phyloP scores from a whole-genome alignment of 92 coral and sea anemone genomes.

The Umimayanthus kanabou region DNA sequence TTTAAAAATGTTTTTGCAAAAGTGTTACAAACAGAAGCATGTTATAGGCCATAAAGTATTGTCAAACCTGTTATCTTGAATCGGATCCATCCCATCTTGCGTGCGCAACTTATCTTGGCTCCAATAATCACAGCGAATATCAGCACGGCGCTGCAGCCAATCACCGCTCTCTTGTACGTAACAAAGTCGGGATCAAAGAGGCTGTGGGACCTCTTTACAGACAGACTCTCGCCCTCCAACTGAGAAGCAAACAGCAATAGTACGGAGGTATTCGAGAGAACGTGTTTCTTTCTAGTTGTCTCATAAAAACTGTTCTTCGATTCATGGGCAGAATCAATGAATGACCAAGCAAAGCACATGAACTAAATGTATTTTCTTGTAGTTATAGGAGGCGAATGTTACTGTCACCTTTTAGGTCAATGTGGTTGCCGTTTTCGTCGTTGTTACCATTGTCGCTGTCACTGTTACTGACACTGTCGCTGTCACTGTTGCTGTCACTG shows the following conservation, averaged over 20 bases:
- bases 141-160: conserved; percentile 29
- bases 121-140: conserved; percentile 1
- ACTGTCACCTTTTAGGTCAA: too few relatives aligned
- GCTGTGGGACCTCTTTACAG: conserved; percentile 47
- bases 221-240: conserved; percentile 29
- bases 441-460: too few relatives aligned
- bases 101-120: conserved; percentile 32
- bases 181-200: conserved; percentile 57
- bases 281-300: not conserved
- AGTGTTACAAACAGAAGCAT: not conserved
- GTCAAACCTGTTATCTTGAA: conserved; percentile 26
- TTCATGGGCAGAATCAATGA: not conserved
- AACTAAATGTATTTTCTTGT: too few relatives aligned
- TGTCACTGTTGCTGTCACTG: too few relatives aligned
- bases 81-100: conserved; percentile 29
- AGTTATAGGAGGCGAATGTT: too few relatives aligned
- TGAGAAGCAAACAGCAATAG: not conserved
- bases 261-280: not conserved
- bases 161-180: conserved; percentile 40
- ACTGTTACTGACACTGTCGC: too few relatives aligned
- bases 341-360: too few relatives aligned
- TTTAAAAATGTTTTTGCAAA: too few relatives aligned
- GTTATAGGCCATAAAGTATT: not conserved
- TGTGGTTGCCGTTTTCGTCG: too few relatives aligned
- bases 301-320: not conserved